Evolutionary conservation across 1,140 invertebrate species (phyloP).

Genomic region (Apolygus lucorum): DNA sequence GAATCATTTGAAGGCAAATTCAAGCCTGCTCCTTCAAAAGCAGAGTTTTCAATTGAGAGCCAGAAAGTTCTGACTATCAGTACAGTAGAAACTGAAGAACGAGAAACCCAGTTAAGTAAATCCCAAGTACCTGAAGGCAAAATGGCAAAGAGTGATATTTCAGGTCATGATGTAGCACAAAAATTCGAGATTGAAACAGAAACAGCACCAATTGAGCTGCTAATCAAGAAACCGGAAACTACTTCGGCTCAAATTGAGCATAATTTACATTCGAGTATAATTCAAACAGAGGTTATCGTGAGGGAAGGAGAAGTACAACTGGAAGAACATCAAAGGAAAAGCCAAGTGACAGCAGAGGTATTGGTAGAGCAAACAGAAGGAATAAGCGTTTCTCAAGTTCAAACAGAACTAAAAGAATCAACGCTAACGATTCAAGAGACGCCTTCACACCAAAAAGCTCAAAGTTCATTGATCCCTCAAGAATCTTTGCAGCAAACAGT

Average conservation of each 20-base stretch:
- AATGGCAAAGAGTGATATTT: conserved; percentile 30
- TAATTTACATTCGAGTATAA: conserved; percentile 43
- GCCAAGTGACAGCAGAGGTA: conserved; percentile 36
- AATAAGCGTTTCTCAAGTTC: conserved; percentile 31
- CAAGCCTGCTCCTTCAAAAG: conserved; percentile 30
- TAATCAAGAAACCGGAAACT: conserved; percentile 29
- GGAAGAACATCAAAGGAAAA: conserved; percentile 33
- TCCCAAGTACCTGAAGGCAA: conserved; percentile 7
- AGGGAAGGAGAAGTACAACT: conserved; percentile 46
- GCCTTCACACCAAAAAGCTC: conserved; percentile 36
- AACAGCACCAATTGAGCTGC: conserved; percentile 37
- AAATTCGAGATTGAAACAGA: conserved; percentile 40
- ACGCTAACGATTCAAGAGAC: conserved; percentile 31
- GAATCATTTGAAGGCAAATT: conserved; percentile 31
- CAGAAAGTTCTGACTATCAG: conserved; percentile 41
- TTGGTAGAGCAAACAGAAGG: conserved; percentile 35
- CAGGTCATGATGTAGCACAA: conserved; percentile 39
- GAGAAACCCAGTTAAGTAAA: conserved; percentile 34
- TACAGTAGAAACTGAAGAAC: conserved; percentile 42
- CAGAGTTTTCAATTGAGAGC: conserved; percentile 30
- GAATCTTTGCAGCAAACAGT: conserved; percentile 40
- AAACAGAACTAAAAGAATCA: conserved; percentile 40
- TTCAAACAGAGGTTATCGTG: conserved; percentile 42
- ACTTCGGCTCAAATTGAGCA: conserved; percentile 41
- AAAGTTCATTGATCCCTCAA: conserved; percentile 35